Base-by-base conservation (phyloP, 2,888 invertebrate genomes). In the Tiliacea citrago region DNA sequence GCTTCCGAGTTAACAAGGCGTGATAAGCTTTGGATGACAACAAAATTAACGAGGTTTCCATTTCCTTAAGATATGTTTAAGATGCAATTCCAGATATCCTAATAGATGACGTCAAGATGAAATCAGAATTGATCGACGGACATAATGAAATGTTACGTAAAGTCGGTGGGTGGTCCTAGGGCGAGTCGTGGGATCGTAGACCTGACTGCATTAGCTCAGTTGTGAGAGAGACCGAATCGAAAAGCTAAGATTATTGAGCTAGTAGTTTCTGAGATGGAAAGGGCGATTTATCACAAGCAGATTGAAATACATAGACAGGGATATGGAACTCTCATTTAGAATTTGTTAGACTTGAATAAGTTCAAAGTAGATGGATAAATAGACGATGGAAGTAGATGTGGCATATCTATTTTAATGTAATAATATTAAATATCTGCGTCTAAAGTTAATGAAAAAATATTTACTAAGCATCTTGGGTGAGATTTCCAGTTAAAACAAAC, bases 111-210 rank as follows among this genome's bases (percentile, higher is more conserved):
- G 73, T 75, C 79, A 84, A 77, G 75, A 69, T 79, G 68, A 80
- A 77, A 77, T 77, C 81, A 77, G 49, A 73, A 68, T 57, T 65
- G 70, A 84, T 77, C 61, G 69, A 68, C 71, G 58, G 79, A 74
- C 73, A 73, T 75, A 72, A 75, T 78, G 78, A 73, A 75, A 79
- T 66, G 70, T 79, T 75, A 73, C 76, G 72, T 71, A 61, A 77
- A 74, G 51, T n/a, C 35, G 35, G 75, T 77, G 80, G 85, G 86
- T 79, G 79, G 82, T 82, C 85, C 51, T 62, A 70, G 79, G 60
- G 73, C 83, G 68, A 76, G 63, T 55, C 57, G 82, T 79, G 65
- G 77, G 68, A 81, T 79, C 45, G 71, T 76, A 76, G 60, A 70
- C 12, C 57, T 63, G 77, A 45, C 45, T 72, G 60, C 62, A 57